Conservation (phyloP, 2,888 invertebrate genomes). For the Agonopterix alstromeriana region DNA sequence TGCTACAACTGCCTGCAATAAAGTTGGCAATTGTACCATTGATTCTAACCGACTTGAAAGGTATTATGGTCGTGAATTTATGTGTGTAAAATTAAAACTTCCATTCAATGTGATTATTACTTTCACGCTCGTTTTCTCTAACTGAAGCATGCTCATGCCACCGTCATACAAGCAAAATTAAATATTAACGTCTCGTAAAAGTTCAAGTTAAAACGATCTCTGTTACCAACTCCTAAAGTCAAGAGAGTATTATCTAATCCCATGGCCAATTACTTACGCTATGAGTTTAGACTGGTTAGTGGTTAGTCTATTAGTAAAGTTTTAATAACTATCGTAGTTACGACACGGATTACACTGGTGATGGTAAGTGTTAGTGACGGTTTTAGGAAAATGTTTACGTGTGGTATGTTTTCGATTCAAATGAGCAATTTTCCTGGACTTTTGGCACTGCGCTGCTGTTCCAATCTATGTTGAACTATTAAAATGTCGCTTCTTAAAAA, state of each 20-base stretch:
- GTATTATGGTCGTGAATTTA: too few species aligned
- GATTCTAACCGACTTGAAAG: too few species aligned
- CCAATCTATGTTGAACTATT: too few species aligned
- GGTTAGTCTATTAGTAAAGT: slow-evolving; percentile 1
- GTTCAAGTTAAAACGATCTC: background rate
- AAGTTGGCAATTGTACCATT: too few species aligned
- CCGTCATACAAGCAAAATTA: background rate
- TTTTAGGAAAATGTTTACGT: background rate
- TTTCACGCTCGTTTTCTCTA: too few species aligned
- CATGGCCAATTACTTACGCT: background rate
- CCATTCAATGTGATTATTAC: too few species aligned
- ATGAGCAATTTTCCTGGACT: too few species aligned
- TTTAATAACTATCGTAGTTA: slow-evolving; percentile 7
- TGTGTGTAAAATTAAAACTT: too few species aligned
- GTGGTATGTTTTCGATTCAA: background rate
- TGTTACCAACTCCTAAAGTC: background rate
- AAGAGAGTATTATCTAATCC: background rate
- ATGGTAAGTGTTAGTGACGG: slow-evolving; percentile 4
- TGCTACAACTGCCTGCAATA: too few species aligned
- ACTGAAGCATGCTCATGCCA: background rate
- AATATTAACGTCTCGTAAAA: background rate
- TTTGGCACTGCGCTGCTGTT: too few species aligned
- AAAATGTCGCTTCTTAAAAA: too few species aligned
- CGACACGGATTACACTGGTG: slow-evolving; percentile 1
- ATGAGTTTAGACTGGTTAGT: background rate